Evolutionary conservation across 2,888 invertebrate species (phyloP).

Genomic region (Catocala nupta): DNA sequence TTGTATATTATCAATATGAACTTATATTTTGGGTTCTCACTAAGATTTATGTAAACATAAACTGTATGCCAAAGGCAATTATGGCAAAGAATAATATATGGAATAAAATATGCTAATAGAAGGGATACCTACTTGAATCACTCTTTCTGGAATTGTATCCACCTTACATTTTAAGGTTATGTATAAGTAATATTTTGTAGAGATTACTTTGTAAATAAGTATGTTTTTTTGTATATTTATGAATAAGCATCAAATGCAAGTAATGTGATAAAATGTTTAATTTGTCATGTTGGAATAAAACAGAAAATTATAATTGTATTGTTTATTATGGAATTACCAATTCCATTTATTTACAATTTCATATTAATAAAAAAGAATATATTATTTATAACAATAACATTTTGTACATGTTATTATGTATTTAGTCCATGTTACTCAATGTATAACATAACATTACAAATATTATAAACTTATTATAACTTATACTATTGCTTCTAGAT

Average conservation of each 20-base stretch:
- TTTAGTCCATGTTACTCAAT: conserved; percentile 2
- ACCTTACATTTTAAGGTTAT: too few species aligned
- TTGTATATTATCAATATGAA: too few species aligned
- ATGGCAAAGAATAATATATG: too few species aligned
- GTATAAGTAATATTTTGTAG: too few species aligned
- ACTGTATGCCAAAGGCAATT: too few species aligned
- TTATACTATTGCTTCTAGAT: conserved; percentile 54
- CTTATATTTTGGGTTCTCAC: too few species aligned
- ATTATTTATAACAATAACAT: conserved; percentile 12
- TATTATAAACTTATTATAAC: conserved; percentile 47
- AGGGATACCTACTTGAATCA: too few species aligned
- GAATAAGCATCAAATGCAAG: neutral
- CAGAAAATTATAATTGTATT: conserved; percentile 13
- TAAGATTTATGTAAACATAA: too few species aligned
- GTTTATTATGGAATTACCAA: conserved; percentile 30
- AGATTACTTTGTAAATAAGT: too few species aligned
- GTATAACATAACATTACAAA: conserved; percentile 23
- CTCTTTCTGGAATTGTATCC: too few species aligned
- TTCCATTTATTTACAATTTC: conserved; percentile 37
- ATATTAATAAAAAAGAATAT: neutral
- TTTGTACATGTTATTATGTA: conserved; percentile 7
- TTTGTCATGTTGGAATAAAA: conserved; percentile 23
- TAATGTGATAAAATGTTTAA: neutral
- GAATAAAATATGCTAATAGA: too few species aligned
- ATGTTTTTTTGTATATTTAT: too few species aligned